A percentile compares a stretch with the other conserved stretches of the same genome.
Conservation (phyloP, 2,888 invertebrate genomes). For the Tiphia femorata region DNA sequence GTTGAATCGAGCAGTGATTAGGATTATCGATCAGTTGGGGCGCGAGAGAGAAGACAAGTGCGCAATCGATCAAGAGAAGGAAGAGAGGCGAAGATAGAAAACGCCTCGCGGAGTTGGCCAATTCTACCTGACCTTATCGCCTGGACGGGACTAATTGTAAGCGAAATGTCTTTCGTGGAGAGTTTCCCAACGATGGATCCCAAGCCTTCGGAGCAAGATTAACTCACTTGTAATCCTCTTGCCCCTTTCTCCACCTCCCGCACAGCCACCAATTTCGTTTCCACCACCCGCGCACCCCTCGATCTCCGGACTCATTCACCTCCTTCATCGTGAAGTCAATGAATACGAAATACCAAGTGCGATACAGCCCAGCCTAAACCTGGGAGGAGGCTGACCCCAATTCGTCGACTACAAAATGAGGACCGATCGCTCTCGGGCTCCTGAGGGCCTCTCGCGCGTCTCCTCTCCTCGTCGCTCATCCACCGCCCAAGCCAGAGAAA, state of each 20-base stretch:
- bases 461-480: too few species aligned
- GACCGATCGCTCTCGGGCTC: too few species aligned
- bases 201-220: conserved; percentile 41
- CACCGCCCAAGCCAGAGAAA: not conserved
- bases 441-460: too few species aligned
- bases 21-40: too few species aligned
- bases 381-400: not conserved
- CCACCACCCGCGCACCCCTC: not conserved
- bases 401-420: too few species aligned
- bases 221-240: conserved; percentile 51
- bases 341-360: conserved; percentile 47
- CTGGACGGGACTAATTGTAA: conserved; percentile 32
- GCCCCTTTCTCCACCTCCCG: conserved; percentile 19
- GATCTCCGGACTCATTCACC: conserved; percentile 16
- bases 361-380: conserved; percentile 14
- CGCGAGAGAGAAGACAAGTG: too few species aligned
- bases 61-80: too few species aligned
- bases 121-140: conserved; percentile 37
- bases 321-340: conserved; percentile 36
- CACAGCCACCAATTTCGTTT: not conserved
- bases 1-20: too few species aligned
- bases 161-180: conserved; percentile 38
- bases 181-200: conserved; percentile 26
- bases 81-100: too few species aligned
- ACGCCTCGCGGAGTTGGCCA: too few species aligned